phyloP scores from a whole-genome alignment of 2,888 invertebrate species.

The Ischnus inquisitorius region DNA sequence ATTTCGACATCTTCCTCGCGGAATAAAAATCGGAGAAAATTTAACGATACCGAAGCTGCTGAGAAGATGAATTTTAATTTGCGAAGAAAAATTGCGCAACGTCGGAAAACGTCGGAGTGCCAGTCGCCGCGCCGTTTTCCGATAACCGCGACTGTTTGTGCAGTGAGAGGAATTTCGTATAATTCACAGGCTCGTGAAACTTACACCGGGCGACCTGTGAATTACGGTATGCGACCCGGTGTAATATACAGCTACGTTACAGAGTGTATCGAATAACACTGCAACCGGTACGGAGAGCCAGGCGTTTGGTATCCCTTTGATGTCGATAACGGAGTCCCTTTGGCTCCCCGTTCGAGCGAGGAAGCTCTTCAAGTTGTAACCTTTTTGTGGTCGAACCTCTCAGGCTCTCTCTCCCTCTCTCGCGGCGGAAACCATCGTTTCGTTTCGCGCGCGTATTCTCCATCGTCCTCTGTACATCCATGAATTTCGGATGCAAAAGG shows the following conservation, averaged over 20 bases:
- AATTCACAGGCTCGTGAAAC: background rate
- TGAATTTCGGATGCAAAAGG: background rate
- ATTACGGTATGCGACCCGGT: background rate
- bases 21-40: no score
- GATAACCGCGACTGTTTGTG: background rate
- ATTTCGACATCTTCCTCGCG: no score
- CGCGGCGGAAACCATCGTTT: background rate
- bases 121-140: background rate
- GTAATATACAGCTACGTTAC: background rate
- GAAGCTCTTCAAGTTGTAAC: conserved; percentile 7
- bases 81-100: background rate
- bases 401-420: background rate
- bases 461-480: background rate
- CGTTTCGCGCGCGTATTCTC: background rate
- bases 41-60: no score
- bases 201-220: background rate
- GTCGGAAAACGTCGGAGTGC: background rate
- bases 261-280: conserved; percentile 5
- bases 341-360: background rate
- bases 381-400: background rate
- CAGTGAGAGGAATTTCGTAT: background rate
- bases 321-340: conserved; percentile 4
- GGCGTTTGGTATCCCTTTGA: conserved; percentile 9
- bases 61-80: no score
- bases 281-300: background rate